phyloP scores from a whole-genome alignment of 2,113 vertebrate species.

The Oenanthe oenanthe region DNA sequence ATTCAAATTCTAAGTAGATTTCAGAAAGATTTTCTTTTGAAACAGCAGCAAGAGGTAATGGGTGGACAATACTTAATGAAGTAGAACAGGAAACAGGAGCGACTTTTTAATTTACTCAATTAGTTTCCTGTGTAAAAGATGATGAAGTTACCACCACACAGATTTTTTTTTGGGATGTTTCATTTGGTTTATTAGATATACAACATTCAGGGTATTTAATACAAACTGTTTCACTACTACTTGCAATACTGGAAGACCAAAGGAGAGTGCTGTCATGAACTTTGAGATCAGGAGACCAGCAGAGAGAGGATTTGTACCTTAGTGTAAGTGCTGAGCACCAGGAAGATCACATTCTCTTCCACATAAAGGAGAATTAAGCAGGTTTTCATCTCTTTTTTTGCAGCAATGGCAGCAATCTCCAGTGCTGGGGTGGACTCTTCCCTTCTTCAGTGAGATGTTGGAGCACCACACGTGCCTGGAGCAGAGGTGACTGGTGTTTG shows the following conservation, averaged over 20 bases:
- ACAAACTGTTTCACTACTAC: not conserved
- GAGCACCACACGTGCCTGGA: rapidly evolving
- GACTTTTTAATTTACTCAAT: constrained; percentile 27
- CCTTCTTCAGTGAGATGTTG: not conserved
- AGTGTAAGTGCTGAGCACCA: not conserved
- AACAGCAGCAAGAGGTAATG: not conserved
- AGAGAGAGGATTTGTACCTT: not conserved
- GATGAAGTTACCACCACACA: not conserved
- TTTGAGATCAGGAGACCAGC: not conserved
- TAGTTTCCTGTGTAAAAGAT: constrained; percentile 14
- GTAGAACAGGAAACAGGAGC: constrained; percentile 31
- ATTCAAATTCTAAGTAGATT: constrained; percentile 46
- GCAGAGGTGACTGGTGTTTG: not conserved
- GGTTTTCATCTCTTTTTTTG: not conserved
- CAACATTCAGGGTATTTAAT: not conserved
- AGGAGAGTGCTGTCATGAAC: not conserved
- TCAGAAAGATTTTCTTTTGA: constrained; percentile 4
- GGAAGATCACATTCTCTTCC: not conserved
- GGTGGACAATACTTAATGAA: constrained; percentile 5
- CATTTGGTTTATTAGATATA: not conserved
- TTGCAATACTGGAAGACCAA: not conserved
- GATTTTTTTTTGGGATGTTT: not conserved
- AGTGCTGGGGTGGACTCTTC: not conserved
- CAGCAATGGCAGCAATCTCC: not conserved
- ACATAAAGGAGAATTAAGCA: not conserved